phyloP scores from a whole-genome alignment of 2,113 vertebrate genomes.

The Petrocephalus microphthalmus region DNA sequence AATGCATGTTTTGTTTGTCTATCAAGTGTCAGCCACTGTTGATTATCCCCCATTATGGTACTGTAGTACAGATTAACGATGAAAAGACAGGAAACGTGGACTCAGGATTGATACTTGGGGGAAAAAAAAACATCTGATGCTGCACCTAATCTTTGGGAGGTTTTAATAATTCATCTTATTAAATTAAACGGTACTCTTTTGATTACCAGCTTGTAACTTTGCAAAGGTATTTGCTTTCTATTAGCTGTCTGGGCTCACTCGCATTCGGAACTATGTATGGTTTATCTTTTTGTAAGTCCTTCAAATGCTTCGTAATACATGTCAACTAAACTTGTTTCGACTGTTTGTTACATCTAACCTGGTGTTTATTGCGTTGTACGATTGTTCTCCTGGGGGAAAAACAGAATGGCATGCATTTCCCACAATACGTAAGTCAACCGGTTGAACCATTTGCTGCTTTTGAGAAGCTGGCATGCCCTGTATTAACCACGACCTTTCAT shows the following conservation, averaged over 20 bases:
- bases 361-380: slow-evolving; percentile 81
- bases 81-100: not conserved
- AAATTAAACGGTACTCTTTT: not conserved
- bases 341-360: slow-evolving; percentile 64
- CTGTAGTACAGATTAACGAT: not conserved
- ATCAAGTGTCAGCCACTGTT: not conserved
- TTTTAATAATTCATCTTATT: not conserved
- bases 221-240: not conserved
- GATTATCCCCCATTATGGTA: not conserved
- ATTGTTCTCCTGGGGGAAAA: slow-evolving; percentile 71
- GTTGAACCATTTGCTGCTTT: slow-evolving; percentile 61
- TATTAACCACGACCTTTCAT: slow-evolving; percentile 74
- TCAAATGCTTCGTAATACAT: slow-evolving; percentile 50
- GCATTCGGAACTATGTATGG: not conserved
- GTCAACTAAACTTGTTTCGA: slow-evolving; percentile 67
- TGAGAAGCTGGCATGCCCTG: slow-evolving; percentile 69
- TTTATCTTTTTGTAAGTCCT: slow-evolving; percentile 33
- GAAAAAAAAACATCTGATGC: not conserved
- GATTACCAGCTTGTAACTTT: not conserved
- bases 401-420: slow-evolving; percentile 90
- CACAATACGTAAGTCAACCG: slow-evolving; percentile 87
- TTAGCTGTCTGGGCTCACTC: slow-evolving; percentile 4
- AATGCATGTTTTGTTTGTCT: not conserved
- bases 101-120: not conserved
- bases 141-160: not conserved